phyloP scores from a whole-genome alignment of 2,113 vertebrate species.

The Glareola pratincola region DNA sequence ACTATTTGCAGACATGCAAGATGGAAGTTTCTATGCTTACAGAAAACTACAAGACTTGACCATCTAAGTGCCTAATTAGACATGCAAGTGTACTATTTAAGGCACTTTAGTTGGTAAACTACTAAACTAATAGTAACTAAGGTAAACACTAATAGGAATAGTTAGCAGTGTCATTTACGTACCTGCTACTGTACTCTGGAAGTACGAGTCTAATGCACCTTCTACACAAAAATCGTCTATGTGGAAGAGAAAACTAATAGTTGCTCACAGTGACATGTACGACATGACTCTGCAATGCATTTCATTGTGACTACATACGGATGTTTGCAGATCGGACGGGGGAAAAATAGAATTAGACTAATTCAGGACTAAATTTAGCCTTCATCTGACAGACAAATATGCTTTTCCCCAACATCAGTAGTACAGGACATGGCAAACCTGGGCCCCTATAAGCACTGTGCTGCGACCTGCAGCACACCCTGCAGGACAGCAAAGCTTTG shows the following conservation, averaged over 20 bases:
- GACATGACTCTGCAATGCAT: not conserved
- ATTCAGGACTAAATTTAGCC: not conserved
- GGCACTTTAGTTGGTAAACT: not conserved
- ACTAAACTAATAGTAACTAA: not conserved
- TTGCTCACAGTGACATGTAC: not conserved
- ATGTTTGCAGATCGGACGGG: not conserved
- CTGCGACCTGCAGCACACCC: not conserved
- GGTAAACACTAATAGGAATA: not conserved
- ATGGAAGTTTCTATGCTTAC: not conserved
- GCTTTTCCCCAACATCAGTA: not conserved
- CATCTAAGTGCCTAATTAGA: not conserved
- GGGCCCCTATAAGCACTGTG: not conserved
- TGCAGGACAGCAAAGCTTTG: not conserved
- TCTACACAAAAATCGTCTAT: not conserved
- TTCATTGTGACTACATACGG: not conserved
- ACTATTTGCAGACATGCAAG: not conserved
- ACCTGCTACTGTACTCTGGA: not conserved
- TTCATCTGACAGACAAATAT: not conserved
- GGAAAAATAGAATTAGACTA: not conserved
- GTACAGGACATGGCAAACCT: rapidly evolving
- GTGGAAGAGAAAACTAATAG: not conserved
- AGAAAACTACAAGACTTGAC: not conserved
- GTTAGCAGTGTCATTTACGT: not conserved
- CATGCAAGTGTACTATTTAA: not conserved
- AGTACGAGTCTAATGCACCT: not conserved